phyloP scores from a whole-genome alignment of 2,797 vertebrate genomes.

The Aldrovandia affinis region DNA sequence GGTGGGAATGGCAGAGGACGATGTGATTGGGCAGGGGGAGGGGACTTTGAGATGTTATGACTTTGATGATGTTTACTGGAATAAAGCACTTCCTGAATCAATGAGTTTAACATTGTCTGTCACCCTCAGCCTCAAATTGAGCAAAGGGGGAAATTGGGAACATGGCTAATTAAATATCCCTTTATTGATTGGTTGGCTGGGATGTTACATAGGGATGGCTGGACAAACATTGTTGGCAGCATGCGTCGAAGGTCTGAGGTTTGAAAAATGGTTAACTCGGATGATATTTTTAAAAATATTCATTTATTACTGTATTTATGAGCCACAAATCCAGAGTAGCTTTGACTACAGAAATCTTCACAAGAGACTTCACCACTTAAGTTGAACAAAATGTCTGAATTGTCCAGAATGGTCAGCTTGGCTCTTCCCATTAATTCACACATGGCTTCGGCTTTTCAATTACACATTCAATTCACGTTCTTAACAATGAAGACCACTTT shows the following conservation, averaged over 20 bases:
- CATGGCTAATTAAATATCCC: slow-evolving; percentile 46
- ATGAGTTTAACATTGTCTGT: slow-evolving; percentile 58
- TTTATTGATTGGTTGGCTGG: slow-evolving; percentile 40
- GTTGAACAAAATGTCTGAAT: background rate
- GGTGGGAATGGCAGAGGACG: background rate
- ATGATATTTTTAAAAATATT: background rate
- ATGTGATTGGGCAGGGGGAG: background rate
- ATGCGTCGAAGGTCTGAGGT: background rate
- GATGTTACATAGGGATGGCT: slow-evolving; percentile 30
- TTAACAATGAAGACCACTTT: background rate
- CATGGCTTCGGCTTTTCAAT: background rate
- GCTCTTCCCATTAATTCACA: background rate
- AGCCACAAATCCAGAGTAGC: background rate
- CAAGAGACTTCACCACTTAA: background rate
- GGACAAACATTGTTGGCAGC: background rate
- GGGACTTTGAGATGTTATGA: background rate
- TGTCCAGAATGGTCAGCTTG: background rate
- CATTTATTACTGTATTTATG: background rate
- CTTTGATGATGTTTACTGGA: slow-evolving; percentile 30
- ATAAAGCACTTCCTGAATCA: slow-evolving; percentile 50
- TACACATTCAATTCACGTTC: background rate
- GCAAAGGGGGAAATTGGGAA: slow-evolving; percentile 57
- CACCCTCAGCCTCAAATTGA: slow-evolving; percentile 66
- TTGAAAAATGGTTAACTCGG: background rate
- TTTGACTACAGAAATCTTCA: background rate